These are phyloP conservation scores for Sylvia atricapilla DNA, from an alignment of 2,113 vertebrate species.

Conservation along the genomic window DNA sequence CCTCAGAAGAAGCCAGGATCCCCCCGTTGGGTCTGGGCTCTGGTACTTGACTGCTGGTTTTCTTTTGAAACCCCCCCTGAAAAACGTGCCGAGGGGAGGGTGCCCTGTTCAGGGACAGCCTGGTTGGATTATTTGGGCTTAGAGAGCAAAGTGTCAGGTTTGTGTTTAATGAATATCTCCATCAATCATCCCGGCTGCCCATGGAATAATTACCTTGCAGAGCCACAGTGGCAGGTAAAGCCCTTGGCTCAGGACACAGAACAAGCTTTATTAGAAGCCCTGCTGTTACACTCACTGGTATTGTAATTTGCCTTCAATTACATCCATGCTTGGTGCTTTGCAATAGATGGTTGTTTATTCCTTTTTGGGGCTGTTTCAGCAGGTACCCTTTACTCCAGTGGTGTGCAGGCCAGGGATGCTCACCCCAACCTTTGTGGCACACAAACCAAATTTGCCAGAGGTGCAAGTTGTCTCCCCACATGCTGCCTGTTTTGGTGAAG, in stretches of 20 bases:
- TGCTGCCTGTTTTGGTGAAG: accelerated
- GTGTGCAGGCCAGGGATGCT: neutral
- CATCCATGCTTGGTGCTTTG: neutral
- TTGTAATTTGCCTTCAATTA: constrained; percentile 1
- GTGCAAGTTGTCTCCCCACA: neutral
- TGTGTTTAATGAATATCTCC: constrained; percentile 60
- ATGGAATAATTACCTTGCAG: constrained; percentile 33
- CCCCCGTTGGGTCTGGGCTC: neutral
- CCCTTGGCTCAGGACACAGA: neutral
- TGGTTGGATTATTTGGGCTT: constrained; percentile 74
- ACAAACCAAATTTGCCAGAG: neutral
- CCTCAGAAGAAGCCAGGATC: neutral
- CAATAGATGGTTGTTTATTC: neutral
- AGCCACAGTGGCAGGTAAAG: constrained; percentile 47
- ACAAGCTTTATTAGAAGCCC: constrained; percentile 12
- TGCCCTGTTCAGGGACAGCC: constrained; percentile 51
- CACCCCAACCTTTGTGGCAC: neutral
- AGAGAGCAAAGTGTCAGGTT: constrained; percentile 52
- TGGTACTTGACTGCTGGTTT: constrained; percentile 5
- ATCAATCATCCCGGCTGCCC: constrained; percentile 22
- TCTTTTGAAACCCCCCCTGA: constrained; percentile 26
- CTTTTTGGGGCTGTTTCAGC: neutral
- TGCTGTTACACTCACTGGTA: neutral
- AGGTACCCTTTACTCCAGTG: neutral
- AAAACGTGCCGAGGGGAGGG: constrained; percentile 21